Conservation (phyloP, 2,797 vertebrate species). For the Iguana delicatissima region DNA sequence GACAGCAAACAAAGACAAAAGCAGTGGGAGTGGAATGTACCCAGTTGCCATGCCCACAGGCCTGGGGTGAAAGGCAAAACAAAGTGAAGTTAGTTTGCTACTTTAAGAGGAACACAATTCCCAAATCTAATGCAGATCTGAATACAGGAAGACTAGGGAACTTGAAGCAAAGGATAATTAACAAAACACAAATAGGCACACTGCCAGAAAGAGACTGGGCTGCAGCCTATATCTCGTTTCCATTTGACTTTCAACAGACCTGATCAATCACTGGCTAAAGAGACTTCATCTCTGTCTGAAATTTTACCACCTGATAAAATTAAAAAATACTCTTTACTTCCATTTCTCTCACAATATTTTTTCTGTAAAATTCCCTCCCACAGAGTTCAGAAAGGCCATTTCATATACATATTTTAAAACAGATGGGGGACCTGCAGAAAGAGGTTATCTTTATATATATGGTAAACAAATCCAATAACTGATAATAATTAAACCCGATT, state of each 20-base stretch:
- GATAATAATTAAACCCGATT: constrained; percentile 15
- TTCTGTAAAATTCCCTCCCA: constrained; percentile 12
- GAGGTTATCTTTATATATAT: constrained; percentile 3
- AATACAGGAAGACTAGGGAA: constrained; percentile 1
- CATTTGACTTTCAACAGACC: not conserved
- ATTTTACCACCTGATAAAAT: not conserved
- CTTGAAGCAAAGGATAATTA: not conserved
- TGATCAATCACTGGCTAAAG: not conserved
- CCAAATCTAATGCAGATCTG: constrained; percentile 22
- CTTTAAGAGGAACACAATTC: constrained; percentile 19
- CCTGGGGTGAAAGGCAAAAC: constrained; percentile 7
- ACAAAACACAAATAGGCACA: constrained; percentile 6
- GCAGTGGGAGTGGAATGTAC: not conserved
- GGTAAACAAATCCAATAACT: constrained; percentile 25
- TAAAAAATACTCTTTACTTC: not conserved
- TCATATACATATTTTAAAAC: constrained; percentile 7
- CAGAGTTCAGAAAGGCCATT: constrained; percentile 16
- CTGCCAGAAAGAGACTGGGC: constrained; percentile 13
- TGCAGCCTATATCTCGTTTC: not conserved
- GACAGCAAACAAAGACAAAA: constrained; percentile 25
- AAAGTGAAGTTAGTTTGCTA: constrained; percentile 42
- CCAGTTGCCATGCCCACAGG: not conserved
- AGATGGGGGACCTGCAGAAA: constrained; percentile 2
- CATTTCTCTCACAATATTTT: not conserved
- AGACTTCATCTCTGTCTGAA: not conserved